Evolutionary conservation across 92 coral and sea anemone species (phyloP).

Genomic region (Zoanthus gigantus): DNA sequence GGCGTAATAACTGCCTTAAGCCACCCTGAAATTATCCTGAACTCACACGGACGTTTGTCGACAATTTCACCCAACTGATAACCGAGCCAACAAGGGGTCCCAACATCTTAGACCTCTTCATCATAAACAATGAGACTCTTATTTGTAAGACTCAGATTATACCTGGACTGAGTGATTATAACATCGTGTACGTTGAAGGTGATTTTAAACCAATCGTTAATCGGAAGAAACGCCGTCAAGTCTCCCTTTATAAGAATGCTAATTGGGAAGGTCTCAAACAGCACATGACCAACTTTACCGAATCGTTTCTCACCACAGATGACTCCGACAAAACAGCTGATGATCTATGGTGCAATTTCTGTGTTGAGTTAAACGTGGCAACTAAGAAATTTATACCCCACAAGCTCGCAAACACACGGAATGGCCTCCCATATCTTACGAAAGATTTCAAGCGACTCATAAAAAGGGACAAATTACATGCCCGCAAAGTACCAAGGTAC

Average conservation of each 20-base stretch:
- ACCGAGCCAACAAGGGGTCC: too few species aligned
- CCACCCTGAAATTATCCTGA: constrained; percentile 17
- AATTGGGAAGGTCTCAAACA: constrained; percentile 48
- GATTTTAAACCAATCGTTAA: constrained; percentile 22
- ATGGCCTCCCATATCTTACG: too few species aligned
- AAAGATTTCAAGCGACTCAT: neutral
- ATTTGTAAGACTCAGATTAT: too few species aligned
- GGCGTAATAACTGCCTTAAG: too few species aligned
- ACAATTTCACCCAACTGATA: constrained; percentile 18
- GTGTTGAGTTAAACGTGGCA: constrained; percentile 6
- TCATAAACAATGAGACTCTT: too few species aligned
- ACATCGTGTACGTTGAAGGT: too few species aligned
- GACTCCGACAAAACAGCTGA: constrained; percentile 15
- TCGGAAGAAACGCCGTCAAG: constrained; percentile 18
- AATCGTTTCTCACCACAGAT: constrained; percentile 30
- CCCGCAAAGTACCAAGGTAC: constrained; percentile 32
- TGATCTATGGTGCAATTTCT: neutral
- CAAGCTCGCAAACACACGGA: too few species aligned
- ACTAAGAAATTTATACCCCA: constrained; percentile 2
- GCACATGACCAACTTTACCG: constrained; percentile 39
- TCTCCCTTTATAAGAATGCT: constrained; percentile 31
- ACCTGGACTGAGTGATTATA: too few species aligned
- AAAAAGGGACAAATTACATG: constrained; percentile 45
- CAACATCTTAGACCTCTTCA: too few species aligned
- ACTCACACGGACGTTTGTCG: constrained; percentile 42